These are phyloP conservation scores for Lasioglossum malachurum DNA, from an alignment of 2,888 invertebrate genomes.

Conservation along the genomic window DNA sequence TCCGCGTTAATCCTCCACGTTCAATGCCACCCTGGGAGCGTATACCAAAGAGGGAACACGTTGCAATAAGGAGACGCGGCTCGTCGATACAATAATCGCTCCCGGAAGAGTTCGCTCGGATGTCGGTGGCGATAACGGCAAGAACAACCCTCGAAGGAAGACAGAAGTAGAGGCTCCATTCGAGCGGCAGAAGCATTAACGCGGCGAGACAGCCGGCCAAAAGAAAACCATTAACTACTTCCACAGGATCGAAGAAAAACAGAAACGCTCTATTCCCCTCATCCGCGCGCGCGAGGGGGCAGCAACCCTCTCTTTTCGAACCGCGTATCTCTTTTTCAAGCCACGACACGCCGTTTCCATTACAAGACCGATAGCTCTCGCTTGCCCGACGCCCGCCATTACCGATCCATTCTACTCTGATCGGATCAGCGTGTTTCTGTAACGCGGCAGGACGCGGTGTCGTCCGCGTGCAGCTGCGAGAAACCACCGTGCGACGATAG, in stretches of 20 bases:
- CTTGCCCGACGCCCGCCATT: constrained; percentile 71
- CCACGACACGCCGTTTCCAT: constrained; percentile 76
- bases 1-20: neutral
- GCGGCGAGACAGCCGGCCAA: constrained; percentile 73
- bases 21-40: no score
- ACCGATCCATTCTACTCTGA: constrained; percentile 77
- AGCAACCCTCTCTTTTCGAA: neutral
- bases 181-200: constrained; percentile 76
- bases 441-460: neutral
- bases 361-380: constrained; percentile 79
- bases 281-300: constrained; percentile 29
- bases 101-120: constrained; percentile 37
- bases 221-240: constrained; percentile 82
- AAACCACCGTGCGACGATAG: neutral
- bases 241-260: constrained; percentile 80
- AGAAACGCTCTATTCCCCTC: constrained; percentile 58
- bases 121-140: constrained; percentile 12
- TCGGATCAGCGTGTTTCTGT: constrained; percentile 47
- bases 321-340: constrained; percentile 44
- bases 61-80: neutral
- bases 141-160: constrained; percentile 22
- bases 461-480: neutral
- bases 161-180: constrained; percentile 68
- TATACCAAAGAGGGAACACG: neutral
- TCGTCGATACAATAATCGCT: constrained; percentile 65